phyloP scores from a whole-genome alignment of 2,113 vertebrate species.

The Apeltes quadracus region DNA sequence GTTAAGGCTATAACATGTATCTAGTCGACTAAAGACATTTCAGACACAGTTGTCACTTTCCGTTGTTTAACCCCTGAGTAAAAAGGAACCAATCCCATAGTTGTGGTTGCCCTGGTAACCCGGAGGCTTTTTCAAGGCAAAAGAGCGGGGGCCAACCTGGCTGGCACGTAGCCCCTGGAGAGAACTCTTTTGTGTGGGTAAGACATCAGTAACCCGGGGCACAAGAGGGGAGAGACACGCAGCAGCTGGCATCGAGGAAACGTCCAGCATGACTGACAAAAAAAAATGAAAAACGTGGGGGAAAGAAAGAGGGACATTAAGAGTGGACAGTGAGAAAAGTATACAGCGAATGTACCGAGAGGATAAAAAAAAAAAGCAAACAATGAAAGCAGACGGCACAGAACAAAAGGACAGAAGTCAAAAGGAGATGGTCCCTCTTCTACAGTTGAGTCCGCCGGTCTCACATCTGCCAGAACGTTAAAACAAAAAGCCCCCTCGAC shows the following conservation, averaged over 20 bases:
- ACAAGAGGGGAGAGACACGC: constrained; percentile 38
- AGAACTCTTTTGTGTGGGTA: constrained; percentile 64
- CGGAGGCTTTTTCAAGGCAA: constrained; percentile 6
- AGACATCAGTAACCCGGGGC: constrained; percentile 64
- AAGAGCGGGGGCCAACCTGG: constrained; percentile 65
- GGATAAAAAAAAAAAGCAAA: constrained; percentile 28
- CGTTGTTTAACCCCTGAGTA: constrained; percentile 18
- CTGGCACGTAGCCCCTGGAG: constrained; percentile 68
- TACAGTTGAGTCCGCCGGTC: constrained; percentile 35
- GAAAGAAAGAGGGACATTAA: constrained; percentile 39
- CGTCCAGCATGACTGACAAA: constrained; percentile 60
- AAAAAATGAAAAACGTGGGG: constrained; percentile 1
- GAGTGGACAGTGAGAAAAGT: constrained; percentile 70
- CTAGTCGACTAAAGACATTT: not conserved
- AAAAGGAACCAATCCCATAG: constrained; percentile 22
- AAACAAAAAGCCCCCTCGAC: constrained; percentile 44
- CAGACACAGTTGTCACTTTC: constrained; percentile 13
- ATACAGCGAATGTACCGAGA: constrained; percentile 39
- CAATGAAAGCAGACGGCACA: not conserved
- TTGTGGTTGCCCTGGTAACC: constrained; percentile 38
- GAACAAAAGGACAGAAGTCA: constrained; percentile 20
- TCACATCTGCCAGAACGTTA: constrained; percentile 46
- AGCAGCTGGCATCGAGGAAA: constrained; percentile 55
- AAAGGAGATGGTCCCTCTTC: constrained; percentile 33
- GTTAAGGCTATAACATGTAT: not conserved